Percentiles rank a stretch among this genome's conserved stretches.
Evolutionary conservation across 2,113 vertebrate species (phyloP).

Genomic region (Heloderma charlesbogerti): DNA sequence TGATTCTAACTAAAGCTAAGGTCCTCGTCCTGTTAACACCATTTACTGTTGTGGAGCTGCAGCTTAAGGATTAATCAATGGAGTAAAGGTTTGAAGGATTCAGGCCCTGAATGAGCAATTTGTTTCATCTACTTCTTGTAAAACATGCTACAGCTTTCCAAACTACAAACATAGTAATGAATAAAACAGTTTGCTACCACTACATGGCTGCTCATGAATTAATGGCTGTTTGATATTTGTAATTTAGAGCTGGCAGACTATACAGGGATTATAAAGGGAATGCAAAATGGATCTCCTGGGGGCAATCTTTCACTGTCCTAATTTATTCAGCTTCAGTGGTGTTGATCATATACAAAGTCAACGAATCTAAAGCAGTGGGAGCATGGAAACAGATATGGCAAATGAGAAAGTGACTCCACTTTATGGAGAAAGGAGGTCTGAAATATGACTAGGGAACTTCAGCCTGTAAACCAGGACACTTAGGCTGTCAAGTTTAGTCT

Average conservation of each 20-base stretch:
- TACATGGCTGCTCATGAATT: conserved; percentile 47
- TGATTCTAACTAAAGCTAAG: conserved; percentile 16
- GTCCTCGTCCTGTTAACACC: background rate
- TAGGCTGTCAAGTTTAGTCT: conserved; percentile 22
- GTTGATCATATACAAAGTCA: conserved; percentile 44
- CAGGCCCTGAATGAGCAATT: conserved; percentile 2
- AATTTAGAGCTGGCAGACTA: conserved; percentile 58
- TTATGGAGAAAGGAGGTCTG: conserved; percentile 49
- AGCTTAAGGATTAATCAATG: conserved; percentile 54
- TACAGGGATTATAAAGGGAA: conserved; percentile 54
- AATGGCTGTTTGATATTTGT: conserved; percentile 54
- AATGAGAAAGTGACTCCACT: conserved; percentile 49
- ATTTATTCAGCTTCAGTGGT: conserved; percentile 45
- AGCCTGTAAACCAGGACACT: conserved; percentile 6
- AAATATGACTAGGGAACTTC: conserved; percentile 23
- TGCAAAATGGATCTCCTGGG: conserved; percentile 43
- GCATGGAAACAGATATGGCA: conserved; percentile 18
- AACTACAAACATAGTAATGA: conserved; percentile 49
- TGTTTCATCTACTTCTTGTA: conserved; percentile 47
- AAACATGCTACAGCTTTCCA: conserved; percentile 36
- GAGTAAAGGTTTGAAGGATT: conserved; percentile 39
- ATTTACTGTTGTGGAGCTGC: conserved; percentile 20
- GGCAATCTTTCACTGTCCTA: conserved; percentile 56
- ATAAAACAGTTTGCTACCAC: conserved; percentile 47
- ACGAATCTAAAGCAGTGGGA: conserved; percentile 49